A percentile compares a stretch with the other conserved stretches of the same genome.
Conservation (phyloP, 2,888 invertebrate species). For the Ceraclea dissimilis region DNA sequence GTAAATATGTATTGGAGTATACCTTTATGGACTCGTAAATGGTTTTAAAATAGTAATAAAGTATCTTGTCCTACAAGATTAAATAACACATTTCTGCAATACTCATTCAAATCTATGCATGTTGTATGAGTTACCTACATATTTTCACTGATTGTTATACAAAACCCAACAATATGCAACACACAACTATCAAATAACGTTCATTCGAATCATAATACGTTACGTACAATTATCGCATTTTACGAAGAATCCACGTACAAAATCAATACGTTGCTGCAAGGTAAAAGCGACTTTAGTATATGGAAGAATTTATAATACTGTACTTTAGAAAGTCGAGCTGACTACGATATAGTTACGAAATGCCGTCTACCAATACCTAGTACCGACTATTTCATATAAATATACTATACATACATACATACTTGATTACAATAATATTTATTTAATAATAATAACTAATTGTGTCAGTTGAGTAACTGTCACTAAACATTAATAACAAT, state of each 20-base stretch:
- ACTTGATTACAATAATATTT: not conserved
- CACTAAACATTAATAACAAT: not conserved
- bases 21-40: too few species aligned
- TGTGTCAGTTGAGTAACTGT: not conserved
- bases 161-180: not conserved
- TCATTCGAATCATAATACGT: not conserved
- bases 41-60: not conserved
- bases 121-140: not conserved
- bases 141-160: not conserved
- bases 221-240: not conserved
- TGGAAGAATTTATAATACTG: not conserved
- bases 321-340: not conserved
- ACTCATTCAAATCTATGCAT: not conserved
- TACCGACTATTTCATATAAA: not conserved
- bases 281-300: not conserved
- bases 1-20: too few species aligned
- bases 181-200: not conserved
- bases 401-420: not conserved
- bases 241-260: not conserved
- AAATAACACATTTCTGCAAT: conserved; percentile 1
- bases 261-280: not conserved
- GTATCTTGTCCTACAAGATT: conserved; percentile 1
- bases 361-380: not conserved
- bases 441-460: not conserved
- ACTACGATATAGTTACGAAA: not conserved